A percentile compares a stretch with the other conserved stretches of the same genome.
phyloP scores from a whole-genome alignment of 2,113 vertebrate genomes.

The Pelmatolapia mariae region DNA sequence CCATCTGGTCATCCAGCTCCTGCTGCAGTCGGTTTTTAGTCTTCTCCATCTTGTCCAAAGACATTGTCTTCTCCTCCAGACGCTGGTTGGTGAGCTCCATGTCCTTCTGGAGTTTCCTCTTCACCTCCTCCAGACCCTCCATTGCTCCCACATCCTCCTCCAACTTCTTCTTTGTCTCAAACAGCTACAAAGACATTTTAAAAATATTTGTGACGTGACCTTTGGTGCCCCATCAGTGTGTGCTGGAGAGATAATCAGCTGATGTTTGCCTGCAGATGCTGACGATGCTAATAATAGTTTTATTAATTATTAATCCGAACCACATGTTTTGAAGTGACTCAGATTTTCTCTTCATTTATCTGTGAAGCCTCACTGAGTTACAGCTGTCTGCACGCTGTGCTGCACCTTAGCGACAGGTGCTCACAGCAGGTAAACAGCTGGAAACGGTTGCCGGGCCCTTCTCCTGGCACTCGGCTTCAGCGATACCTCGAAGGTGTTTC shows the following conservation, averaged over 20 bases:
- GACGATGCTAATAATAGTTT: neutral
- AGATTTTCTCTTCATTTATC: neutral
- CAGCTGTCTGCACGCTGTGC: neutral
- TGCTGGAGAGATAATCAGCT: neutral
- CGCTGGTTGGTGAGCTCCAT: slow-evolving; percentile 83
- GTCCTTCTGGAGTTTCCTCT: slow-evolving; percentile 90
- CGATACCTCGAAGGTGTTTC: neutral
- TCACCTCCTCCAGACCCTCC: slow-evolving; percentile 88
- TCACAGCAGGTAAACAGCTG: neutral
- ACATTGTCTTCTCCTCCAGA: slow-evolving; percentile 90
- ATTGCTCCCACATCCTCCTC: slow-evolving; percentile 90
- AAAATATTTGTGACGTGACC: neutral
- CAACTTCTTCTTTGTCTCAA: slow-evolving; percentile 90
- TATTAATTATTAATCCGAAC: neutral
- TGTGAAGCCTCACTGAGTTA: neutral
- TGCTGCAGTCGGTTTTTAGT: slow-evolving; percentile 96
- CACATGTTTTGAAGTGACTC: neutral
- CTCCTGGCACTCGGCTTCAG: neutral
- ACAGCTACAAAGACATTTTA: slow-evolving; percentile 67
- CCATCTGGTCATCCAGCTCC: slow-evolving; percentile 91
- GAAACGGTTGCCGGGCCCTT: neutral
- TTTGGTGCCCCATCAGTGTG: neutral
- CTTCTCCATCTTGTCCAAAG: slow-evolving; percentile 95
- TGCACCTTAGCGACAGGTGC: neutral
- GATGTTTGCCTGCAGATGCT: neutral